Conservation (phyloP, 2,113 vertebrate genomes). For the Corvus cornix region DNA sequence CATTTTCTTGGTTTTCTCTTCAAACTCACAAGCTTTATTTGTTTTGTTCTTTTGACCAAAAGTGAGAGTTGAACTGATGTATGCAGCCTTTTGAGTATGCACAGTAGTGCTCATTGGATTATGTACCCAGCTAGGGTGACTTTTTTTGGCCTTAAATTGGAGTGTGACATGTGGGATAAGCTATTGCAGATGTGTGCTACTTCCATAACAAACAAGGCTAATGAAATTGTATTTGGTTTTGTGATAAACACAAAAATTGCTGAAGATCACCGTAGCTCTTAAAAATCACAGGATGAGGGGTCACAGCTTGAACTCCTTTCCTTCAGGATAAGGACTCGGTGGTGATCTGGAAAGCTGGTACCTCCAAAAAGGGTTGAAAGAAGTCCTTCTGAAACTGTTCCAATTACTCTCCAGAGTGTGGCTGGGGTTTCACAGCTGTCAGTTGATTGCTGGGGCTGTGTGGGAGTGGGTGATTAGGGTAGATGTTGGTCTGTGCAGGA, state of each 20-base stretch:
- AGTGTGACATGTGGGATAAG: background rate
- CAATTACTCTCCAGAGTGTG: accelerated
- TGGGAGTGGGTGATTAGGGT: background rate
- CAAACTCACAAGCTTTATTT: background rate
- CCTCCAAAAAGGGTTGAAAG: background rate
- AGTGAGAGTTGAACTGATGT: background rate
- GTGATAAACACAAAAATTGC: background rate
- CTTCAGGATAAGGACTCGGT: background rate
- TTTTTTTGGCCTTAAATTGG: background rate
- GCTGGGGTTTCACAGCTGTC: background rate
- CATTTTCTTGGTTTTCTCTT: background rate
- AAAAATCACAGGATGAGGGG: background rate
- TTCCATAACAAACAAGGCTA: background rate
- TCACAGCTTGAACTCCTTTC: background rate
- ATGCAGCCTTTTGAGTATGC: background rate
- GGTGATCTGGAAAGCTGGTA: background rate
- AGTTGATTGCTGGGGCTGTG: background rate
- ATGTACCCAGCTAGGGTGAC: background rate
- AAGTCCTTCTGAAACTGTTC: background rate
- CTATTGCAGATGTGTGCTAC: background rate
- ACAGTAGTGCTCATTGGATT: background rate
- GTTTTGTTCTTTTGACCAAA: background rate
- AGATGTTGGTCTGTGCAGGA: background rate
- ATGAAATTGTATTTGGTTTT: background rate
- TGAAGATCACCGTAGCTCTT: background rate